A percentile compares a stretch with the other conserved stretches of the same genome.
phyloP scores from a whole-genome alignment of 2,113 vertebrate species.

The Hucho hucho region DNA sequence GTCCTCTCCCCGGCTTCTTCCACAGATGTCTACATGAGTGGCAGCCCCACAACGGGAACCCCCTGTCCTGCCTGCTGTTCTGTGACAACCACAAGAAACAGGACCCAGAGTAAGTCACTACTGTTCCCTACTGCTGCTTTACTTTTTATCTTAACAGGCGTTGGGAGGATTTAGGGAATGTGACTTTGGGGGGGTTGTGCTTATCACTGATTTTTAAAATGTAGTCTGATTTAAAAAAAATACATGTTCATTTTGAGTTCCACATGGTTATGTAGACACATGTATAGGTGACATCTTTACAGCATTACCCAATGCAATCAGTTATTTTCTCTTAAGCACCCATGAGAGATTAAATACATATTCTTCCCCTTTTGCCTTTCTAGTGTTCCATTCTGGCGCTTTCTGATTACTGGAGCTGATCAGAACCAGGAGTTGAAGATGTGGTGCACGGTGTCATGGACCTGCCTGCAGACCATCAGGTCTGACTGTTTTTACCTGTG shows the following conservation, averaged over 20 bases:
- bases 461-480: slow-evolving; percentile 93
- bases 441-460: slow-evolving; percentile 99
- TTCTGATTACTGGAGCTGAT: slow-evolving; percentile 94
- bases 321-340: not conserved
- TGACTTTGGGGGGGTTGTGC: too few species aligned
- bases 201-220: too few species aligned
- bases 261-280: too few species aligned
- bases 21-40: slow-evolving; percentile 93
- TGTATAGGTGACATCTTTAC: too few species aligned
- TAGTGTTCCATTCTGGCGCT: slow-evolving; percentile 97
- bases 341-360: not conserved
- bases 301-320: too few species aligned
- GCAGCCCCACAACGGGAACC: slow-evolving; percentile 88
- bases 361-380: not conserved
- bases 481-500: not conserved
- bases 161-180: too few species aligned
- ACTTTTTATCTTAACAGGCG: too few species aligned
- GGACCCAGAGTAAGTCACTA: slow-evolving; percentile 91
- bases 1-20: not conserved
- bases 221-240: too few species aligned
- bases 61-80: slow-evolving; percentile 94
- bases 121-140: not conserved
- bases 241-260: too few species aligned
- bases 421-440: slow-evolving; percentile 96
- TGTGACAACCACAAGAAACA: slow-evolving; percentile 99